These are phyloP conservation scores for Trididemnum miniatum DNA, from an alignment of 23 tunicate species.

Conservation along the genomic window DNA sequence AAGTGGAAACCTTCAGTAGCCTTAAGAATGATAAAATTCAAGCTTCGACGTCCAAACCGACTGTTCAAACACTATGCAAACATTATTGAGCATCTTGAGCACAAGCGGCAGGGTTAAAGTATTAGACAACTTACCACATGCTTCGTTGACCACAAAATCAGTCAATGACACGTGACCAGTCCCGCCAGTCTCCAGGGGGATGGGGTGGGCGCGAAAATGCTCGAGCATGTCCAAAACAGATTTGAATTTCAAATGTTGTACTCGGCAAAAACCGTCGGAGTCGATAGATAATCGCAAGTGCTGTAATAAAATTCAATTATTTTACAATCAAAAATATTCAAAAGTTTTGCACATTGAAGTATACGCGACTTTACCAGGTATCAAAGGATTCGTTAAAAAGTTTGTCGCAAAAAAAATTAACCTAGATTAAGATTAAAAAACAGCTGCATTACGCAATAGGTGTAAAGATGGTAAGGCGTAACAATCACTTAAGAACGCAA, in stretches of 20 bases:
- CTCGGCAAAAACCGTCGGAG: constrained; percentile 60
- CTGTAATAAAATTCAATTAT: constrained; percentile 29
- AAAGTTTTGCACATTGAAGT: background rate
- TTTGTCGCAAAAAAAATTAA: no score
- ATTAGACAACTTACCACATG: constrained; percentile 39
- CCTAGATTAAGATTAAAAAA: no score
- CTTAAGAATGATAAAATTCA: no score
- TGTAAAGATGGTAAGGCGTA: no score
- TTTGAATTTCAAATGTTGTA: constrained; percentile 77
- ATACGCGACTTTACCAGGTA: background rate
- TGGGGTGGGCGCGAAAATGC: constrained; percentile 78
- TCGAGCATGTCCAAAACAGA: constrained; percentile 78
- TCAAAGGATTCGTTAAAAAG: no score
- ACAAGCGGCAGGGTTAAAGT: background rate
- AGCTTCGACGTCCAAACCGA: no score
- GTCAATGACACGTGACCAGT: constrained; percentile 60
- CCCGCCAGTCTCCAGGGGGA: constrained; percentile 85
- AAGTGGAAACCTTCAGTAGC: no score
- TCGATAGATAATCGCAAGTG: constrained; percentile 70
- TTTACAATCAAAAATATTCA: no score
- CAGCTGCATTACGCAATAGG: no score
- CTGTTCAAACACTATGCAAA: no score
- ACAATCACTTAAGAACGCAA: no score
- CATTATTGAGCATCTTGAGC: background rate
- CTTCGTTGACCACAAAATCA: constrained; percentile 72